phyloP scores from a whole-genome alignment of 2,888 invertebrate genomes.

The Bugulina stolonifera region DNA sequence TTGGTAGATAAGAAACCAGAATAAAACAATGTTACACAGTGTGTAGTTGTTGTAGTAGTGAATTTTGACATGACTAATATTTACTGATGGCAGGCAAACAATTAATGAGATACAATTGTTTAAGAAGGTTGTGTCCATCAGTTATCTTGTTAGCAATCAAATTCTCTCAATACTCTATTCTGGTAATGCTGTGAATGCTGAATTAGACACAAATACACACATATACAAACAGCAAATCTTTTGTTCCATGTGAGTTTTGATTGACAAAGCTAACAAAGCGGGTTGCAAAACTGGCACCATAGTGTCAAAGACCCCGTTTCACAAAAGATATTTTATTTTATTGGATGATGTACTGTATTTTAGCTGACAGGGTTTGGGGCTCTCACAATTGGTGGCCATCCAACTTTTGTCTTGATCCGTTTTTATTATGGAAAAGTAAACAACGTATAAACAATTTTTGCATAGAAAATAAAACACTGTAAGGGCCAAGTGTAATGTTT shows the following conservation, averaged over 20 bases:
- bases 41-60: too few species aligned
- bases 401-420: background rate
- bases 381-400: background rate
- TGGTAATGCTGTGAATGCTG: too few species aligned
- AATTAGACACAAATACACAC: background rate
- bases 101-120: too few species aligned
- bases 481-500: background rate
- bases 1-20: too few species aligned
- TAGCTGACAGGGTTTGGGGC: background rate
- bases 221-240: background rate
- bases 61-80: too few species aligned
- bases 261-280: constrained; percentile 19
- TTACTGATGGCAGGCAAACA: too few species aligned
- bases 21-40: too few species aligned
- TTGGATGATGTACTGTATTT: constrained; percentile 23
- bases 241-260: background rate
- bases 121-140: too few species aligned
- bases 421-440: constrained; percentile 25
- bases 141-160: too few species aligned
- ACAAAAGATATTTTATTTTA: constrained; percentile 19
- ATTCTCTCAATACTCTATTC: too few species aligned
- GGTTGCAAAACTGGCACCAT: background rate
- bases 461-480: background rate
- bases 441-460: background rate
- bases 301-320: background rate